Evolutionary conservation across 2,888 invertebrate genomes (phyloP).

Genomic region (Alitta virens): DNA sequence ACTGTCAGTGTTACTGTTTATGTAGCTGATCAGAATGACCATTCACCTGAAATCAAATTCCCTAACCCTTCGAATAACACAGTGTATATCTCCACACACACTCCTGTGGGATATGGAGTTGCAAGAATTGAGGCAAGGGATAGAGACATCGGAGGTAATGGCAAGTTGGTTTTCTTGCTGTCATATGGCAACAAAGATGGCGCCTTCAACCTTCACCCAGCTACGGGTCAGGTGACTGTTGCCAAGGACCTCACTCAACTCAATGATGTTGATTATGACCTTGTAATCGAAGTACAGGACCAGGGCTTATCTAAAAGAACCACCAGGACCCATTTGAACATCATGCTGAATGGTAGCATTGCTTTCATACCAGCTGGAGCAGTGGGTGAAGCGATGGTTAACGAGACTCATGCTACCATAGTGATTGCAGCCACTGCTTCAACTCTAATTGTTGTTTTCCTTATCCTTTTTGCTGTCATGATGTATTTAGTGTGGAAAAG

Average conservation of each 20-base stretch:
- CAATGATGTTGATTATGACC: conserved; percentile 35
- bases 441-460: conserved; percentile 14
- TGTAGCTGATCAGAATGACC: conserved; percentile 42
- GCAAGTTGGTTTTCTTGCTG: conserved; percentile 31
- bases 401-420: conserved; percentile 5
- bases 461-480: conserved; percentile 13
- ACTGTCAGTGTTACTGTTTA: conserved; percentile 30
- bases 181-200: conserved; percentile 51
- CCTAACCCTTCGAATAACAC: conserved; percentile 36
- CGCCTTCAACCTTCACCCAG: conserved; percentile 55
- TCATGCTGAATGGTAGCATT: conserved; percentile 12
- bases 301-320: conserved; percentile 29
- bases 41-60: conserved; percentile 35
- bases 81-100: conserved; percentile 27
- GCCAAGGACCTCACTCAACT: conserved; percentile 33
- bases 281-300: conserved; percentile 41
- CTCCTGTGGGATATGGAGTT: conserved; percentile 32
- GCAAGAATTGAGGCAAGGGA: conserved; percentile 35
- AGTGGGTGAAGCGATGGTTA: background rate
- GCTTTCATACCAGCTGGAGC: background rate
- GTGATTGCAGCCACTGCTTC: conserved; percentile 14
- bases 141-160: conserved; percentile 36
- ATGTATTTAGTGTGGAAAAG: conserved; percentile 9
- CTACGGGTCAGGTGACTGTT: conserved; percentile 54
- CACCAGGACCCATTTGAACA: conserved; percentile 3